Percentiles rank a stretch among this genome's conserved stretches.
These are phyloP conservation scores for Chymomyza costata DNA, from an alignment of 1,140 invertebrate genomes.

Conservation along the genomic window DNA sequence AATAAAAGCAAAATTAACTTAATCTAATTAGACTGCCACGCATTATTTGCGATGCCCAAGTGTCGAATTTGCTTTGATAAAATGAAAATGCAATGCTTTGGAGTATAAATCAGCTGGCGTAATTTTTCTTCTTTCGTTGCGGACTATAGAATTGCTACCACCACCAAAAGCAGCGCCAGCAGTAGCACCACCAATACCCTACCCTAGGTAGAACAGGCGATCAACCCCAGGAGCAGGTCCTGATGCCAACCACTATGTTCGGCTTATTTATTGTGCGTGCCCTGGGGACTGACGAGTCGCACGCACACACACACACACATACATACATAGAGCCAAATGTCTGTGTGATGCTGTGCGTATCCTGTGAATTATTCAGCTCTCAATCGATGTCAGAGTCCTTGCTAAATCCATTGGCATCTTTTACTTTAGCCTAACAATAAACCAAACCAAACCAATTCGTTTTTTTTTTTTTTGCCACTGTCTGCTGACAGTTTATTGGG, in stretches of 20 bases:
- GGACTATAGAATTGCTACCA: no score
- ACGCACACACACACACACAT: slow-evolving; percentile 3
- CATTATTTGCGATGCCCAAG: slow-evolving; percentile 40
- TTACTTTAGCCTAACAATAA: slow-evolving; percentile 1
- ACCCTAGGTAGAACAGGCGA: no score
- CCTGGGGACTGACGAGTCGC: slow-evolving; percentile 26
- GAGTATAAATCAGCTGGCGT: slow-evolving; percentile 28
- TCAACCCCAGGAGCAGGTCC: slow-evolving; percentile 27
- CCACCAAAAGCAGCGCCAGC: neutral
- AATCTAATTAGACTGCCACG: slow-evolving; percentile 74
- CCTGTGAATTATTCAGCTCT: slow-evolving; percentile 61
- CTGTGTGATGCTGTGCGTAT: slow-evolving; percentile 39
- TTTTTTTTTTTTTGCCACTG: slow-evolving; percentile 7
- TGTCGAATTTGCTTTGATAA: no score
- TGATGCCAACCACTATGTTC: slow-evolving; percentile 28
- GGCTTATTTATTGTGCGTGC: no score
- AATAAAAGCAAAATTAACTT: slow-evolving; percentile 71
- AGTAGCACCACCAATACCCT: slow-evolving; percentile 9
- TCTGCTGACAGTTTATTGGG: slow-evolving; percentile 70
- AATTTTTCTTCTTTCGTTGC: slow-evolving; percentile 10
- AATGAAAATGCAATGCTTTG: neutral
- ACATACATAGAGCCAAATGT: no score
- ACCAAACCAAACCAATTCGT: neutral
- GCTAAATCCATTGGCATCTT: slow-evolving; percentile 43
- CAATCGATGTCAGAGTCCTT: slow-evolving; percentile 49